These are phyloP conservation scores for Bombyx mandarina DNA, from an alignment of 1,140 invertebrate genomes.

Conservation along the genomic window DNA sequence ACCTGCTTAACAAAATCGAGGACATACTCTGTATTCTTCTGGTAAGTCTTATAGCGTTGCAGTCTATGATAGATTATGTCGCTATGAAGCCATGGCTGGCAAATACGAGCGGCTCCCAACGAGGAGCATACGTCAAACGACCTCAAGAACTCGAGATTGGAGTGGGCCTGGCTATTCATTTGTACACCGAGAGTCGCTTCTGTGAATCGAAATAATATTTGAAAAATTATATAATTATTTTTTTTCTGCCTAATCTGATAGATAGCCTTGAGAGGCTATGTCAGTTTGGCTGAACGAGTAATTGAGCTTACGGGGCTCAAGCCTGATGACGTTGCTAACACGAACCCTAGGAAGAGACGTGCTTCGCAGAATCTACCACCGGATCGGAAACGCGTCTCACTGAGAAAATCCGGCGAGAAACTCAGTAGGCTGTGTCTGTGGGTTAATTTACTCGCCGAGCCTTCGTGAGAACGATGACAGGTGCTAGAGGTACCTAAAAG, in stretches of 20 bases:
- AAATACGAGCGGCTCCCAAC: constrained; percentile 9
- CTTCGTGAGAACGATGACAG: too few species aligned
- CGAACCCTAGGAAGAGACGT: too few species aligned
- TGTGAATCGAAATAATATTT: constrained; percentile 5
- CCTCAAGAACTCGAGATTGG: constrained; percentile 9
- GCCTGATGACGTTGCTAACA: too few species aligned
- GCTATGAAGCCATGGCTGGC: constrained; percentile 12
- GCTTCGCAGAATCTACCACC: too few species aligned
- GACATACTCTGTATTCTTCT: constrained; percentile 4
- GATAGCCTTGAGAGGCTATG: neutral
- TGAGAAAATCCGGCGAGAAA: too few species aligned
- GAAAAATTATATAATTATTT: neutral
- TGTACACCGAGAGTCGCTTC: constrained; percentile 18
- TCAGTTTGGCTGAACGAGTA: neutral
- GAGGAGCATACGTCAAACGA: constrained; percentile 15
- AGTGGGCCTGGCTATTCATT: constrained; percentile 8
- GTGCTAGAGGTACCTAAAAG: too few species aligned
- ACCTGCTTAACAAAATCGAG: constrained; percentile 13
- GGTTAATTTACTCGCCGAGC: too few species aligned
- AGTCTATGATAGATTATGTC: neutral
- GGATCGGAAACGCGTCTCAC: too few species aligned
- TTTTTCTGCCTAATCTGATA: neutral
- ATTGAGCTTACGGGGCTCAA: too few species aligned
- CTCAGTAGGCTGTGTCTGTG: too few species aligned
- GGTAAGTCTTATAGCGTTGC: constrained; percentile 2